These are phyloP conservation scores for Microcebus murinus DNA, from an alignment of 2,113 vertebrate species.

Conservation along the genomic window DNA sequence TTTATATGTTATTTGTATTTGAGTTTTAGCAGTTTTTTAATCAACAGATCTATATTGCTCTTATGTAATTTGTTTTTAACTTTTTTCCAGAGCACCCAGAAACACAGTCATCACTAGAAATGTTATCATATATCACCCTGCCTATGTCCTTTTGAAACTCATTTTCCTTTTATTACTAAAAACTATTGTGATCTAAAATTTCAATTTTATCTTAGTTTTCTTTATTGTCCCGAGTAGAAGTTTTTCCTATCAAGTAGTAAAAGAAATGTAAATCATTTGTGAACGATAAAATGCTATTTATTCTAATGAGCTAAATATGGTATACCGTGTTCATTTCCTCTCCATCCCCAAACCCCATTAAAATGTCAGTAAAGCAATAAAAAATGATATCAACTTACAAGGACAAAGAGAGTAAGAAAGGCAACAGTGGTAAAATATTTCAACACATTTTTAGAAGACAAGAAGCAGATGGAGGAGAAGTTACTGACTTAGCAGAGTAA, in stretches of 20 bases:
- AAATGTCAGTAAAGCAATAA: constrained; percentile 59
- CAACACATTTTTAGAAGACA: constrained; percentile 33
- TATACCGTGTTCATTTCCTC: neutral
- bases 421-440: constrained; percentile 39
- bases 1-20: neutral
- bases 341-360: neutral
- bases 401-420: constrained; percentile 1
- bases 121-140: neutral
- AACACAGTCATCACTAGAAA: neutral
- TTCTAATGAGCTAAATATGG: constrained; percentile 27
- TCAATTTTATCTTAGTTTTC: constrained; percentile 49
- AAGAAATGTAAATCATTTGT: constrained; percentile 48
- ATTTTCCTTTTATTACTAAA: constrained; percentile 37
- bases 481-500: neutral
- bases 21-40: neutral
- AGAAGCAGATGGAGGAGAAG: neutral
- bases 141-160: neutral
- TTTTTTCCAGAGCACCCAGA: neutral
- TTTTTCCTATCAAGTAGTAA: neutral
- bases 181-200: constrained; percentile 13
- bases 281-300: constrained; percentile 45
- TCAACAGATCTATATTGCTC: neutral
- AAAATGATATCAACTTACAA: constrained; percentile 47
- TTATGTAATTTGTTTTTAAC: neutral
- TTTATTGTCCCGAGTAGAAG: neutral